These are phyloP conservation scores for Trachelus tabidus DNA, from an alignment of 2,888 invertebrate genomes.

Conservation along the genomic window DNA sequence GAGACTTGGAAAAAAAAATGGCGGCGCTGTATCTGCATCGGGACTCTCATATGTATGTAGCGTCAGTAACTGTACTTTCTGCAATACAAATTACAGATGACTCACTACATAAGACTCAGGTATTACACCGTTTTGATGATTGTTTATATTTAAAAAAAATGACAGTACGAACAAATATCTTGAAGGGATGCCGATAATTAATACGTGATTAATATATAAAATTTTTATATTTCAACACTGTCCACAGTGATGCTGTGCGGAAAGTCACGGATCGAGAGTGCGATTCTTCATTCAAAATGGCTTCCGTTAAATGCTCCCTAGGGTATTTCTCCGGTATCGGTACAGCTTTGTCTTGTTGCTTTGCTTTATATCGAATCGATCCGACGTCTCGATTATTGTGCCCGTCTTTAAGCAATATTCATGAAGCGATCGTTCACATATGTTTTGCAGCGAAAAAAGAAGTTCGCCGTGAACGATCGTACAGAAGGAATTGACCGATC, in stretches of 20 bases:
- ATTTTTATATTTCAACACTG: background rate
- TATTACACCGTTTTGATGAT: background rate
- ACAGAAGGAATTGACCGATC: slow-evolving; percentile 4
- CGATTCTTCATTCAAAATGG: background rate
- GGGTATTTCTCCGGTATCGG: background rate
- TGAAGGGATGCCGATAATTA: background rate
- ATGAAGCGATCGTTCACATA: slow-evolving; percentile 2
- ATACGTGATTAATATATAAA: background rate
- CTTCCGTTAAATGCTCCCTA: background rate
- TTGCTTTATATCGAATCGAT: background rate
- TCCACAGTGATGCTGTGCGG: background rate
- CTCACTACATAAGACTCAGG: background rate
- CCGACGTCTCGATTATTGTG: slow-evolving; percentile 1
- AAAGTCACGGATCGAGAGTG: background rate
- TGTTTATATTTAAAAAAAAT: background rate
- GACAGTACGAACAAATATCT: background rate
- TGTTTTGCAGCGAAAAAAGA: background rate
- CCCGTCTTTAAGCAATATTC: background rate
- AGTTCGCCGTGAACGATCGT: background rate
- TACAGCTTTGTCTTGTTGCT: background rate
- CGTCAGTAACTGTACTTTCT: background rate
- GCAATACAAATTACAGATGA: background rate
- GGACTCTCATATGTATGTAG: background rate
- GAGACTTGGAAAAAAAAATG: background rate
- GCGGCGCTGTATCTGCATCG: background rate